Base-by-base conservation (phyloP, 2,797 vertebrate genomes). In the Scolopax rusticola region DNA sequence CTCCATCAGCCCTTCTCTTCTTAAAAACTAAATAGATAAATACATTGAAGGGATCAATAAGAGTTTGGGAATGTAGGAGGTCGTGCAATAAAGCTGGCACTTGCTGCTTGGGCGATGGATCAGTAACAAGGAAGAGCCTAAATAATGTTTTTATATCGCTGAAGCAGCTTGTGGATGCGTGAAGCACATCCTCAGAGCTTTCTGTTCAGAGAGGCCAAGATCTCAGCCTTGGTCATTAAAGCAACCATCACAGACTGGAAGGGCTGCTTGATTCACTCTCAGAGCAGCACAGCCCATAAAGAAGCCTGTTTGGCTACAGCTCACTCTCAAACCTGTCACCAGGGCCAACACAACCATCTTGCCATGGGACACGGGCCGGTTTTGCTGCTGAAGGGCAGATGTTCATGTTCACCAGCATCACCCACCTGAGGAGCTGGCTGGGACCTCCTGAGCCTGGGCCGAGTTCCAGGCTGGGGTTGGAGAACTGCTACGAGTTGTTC, bases 361-460 rank as follows among this genome's bases (percentile, higher is more conserved):
- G 30, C 50, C 5, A 0, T 5, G 61, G 48, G 76, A 23, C 3
- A 0, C 11, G 11, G 75, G 48, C 30, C 18, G 47, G 13, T 30
- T 32, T 74, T 12, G 33, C 57, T 0, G 7, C 36, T 41, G 68
- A 53, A 68, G 0, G 3, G 28, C 40, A 41, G 45, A 24, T 41
- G 47, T 33, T 86, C 19, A 2, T 0, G 3, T 23, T 30, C 41
- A 38, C 32, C n/a, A 15, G 40, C 32, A 43, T 18, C 25, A 28
- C 21, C 1, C 4, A 24, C 53, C 47, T 33, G 4, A 21, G 33
- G 47, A 59, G 28, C 30, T 0, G 1, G 8, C 40, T 12, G 57
- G 60, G 41, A 24, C 20, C 24, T 65, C 57, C 36, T 16, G 59
- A 76, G 47, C 33, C 30, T 21, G 71, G 45, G 30, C 47, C 24